Conservation (phyloP, 37 sponge, comb jelly and placozoan genomes). For the Bolinopsis microptera region DNA sequence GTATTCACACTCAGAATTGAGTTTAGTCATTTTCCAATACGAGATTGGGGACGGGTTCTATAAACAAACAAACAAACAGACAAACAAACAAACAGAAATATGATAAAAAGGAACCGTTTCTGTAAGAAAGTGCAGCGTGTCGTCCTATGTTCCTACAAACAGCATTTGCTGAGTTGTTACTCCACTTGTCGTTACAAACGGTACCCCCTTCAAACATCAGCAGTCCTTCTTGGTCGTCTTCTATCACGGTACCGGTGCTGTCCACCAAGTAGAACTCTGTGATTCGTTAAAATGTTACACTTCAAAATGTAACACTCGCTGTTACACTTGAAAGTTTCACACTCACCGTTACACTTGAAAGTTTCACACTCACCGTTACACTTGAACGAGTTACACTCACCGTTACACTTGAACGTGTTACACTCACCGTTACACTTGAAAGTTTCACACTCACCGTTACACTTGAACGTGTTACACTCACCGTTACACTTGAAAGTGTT, state of each 20-base stretch:
- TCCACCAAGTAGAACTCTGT: background rate
- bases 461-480: too few relatives aligned
- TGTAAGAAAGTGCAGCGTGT: background rate
- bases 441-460: background rate
- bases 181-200: background rate
- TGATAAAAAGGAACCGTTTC: too few relatives aligned
- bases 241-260: background rate
- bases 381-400: too few relatives aligned
- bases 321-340: too few relatives aligned
- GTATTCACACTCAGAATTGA: too few relatives aligned
- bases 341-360: too few relatives aligned
- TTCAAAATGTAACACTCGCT: too few relatives aligned
- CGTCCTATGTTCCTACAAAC: background rate
- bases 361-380: too few relatives aligned
- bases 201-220: background rate
- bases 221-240: background rate
- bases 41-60: too few relatives aligned
- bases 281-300: too few relatives aligned
- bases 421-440: background rate
- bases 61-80: background rate
- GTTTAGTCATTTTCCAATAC: too few relatives aligned
- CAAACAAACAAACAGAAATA: background rate
- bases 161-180: background rate
- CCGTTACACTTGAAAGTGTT: background rate
- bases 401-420: too few relatives aligned